Evolutionary conservation across 1,140 invertebrate species (phyloP).

Genomic region (Euglossa dilemma): DNA sequence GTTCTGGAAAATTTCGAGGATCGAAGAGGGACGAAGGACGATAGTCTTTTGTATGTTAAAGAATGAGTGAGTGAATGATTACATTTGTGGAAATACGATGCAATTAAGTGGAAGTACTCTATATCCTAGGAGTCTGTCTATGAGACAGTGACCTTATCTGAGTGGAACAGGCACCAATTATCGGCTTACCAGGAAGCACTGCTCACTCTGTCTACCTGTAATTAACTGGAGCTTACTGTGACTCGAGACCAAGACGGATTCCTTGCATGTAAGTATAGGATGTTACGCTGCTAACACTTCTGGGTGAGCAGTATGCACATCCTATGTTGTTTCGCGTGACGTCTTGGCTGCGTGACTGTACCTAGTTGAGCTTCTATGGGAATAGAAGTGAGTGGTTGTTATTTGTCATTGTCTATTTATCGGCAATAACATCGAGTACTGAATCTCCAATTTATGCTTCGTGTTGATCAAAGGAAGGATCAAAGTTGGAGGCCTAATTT

Average conservation of each 20-base stretch:
- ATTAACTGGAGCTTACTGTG: slow-evolving; percentile 48
- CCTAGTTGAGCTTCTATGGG: not conserved
- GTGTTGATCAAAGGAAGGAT: too few relatives aligned
- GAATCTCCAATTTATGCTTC: too few relatives aligned
- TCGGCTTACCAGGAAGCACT: slow-evolving; percentile 52
- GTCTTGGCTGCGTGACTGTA: not conserved
- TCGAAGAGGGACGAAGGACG: not conserved
- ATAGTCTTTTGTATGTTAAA: too few relatives aligned
- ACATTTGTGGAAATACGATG: slow-evolving; percentile 39
- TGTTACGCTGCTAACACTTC: not conserved
- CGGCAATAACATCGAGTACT: too few relatives aligned
- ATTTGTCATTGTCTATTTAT: too few relatives aligned
- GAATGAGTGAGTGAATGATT: slow-evolving; percentile 32
- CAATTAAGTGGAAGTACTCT: slow-evolving; percentile 56
- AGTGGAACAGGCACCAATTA: slow-evolving; percentile 62
- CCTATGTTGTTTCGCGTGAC: not conserved
- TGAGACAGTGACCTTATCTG: slow-evolving; percentile 58
- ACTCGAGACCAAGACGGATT: slow-evolving; percentile 41
- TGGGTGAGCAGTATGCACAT: too few relatives aligned
- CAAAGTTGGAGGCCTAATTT: too few relatives aligned
- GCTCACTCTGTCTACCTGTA: slow-evolving; percentile 51
- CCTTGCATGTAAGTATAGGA: slow-evolving; percentile 21
- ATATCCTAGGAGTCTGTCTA: slow-evolving; percentile 9
- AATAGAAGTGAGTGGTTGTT: too few relatives aligned
- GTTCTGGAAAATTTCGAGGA: not conserved